Base-by-base conservation (phyloP, 1,140 invertebrate genomes). In the Zaprionus ornatus region DNA sequence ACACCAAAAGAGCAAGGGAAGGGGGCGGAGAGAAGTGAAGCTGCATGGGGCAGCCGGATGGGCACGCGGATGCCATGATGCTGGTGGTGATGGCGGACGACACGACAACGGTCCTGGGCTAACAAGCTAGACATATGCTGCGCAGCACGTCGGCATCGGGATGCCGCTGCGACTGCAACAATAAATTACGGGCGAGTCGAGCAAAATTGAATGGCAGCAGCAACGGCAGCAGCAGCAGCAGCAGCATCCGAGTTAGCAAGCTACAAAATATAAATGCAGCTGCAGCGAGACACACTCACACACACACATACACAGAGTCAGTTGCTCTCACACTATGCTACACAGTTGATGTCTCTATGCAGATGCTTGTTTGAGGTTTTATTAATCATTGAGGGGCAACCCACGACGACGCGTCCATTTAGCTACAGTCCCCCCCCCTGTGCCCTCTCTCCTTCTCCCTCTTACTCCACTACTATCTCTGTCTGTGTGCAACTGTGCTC, bases 61-160 rank as follows among this genome's bases (percentile, higher is more conserved):
- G n/a, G n/a, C 40, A 17, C 17, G 40, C n/a, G 40, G 40, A 45
- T 17, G 7, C 40, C 40, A 45, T 45, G 40, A 45, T 17, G 40
- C 6, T 3, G 40, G 3, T 37, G 40, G 12, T 13, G 40, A 17
- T 7, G 40, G n/a, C 7, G n/a, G 40, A 45, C 40, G n/a, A 45
- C 29, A 32, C 29, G 9, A 17, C 35, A 13, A 7, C n/a, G n/a
- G 40, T n/a, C 40, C 7, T 2, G 2, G 40, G 40, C 54, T 69
- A 77, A 80, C 69, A 74, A 66, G 73, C 63, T 74, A 77, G 82
- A 79, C 82, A 86, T 86, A 82, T 82, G 82, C 82, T 73, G 65
- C 68, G 45, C 42, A 59, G 52, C 32, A 48, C 71, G 61, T 61
- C 65, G 15, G 61, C 40, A 45, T 9, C n/a, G 40, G n/a, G n/a